Evolutionary conservation across 2,888 invertebrate species (phyloP).

Genomic region (Cabera pusaria): DNA sequence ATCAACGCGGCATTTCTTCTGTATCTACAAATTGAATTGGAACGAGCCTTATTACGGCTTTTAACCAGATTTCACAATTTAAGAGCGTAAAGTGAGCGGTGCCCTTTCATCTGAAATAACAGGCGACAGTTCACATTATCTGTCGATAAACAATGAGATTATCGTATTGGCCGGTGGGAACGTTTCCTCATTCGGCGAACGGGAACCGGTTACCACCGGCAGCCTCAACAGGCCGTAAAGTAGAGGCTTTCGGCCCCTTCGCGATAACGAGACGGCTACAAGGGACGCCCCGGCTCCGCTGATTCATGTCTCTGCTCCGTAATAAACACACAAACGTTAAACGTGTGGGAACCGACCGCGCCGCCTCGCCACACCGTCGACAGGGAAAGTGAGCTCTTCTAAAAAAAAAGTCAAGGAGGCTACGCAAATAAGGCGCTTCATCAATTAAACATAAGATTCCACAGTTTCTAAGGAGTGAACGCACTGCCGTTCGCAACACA

Average conservation of each 20-base stretch:
- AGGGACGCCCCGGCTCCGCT: slow-evolving; percentile 42
- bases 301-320: slow-evolving; percentile 43
- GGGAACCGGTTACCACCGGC: slow-evolving; percentile 37
- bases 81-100: slow-evolving; percentile 15
- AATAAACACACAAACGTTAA: slow-evolving; percentile 10
- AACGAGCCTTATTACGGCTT: background rate
- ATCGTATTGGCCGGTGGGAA: slow-evolving; percentile 25
- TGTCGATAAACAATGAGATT: slow-evolving; percentile 29
- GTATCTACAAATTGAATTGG: background rate
- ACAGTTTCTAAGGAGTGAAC: slow-evolving; percentile 35
- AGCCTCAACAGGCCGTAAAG: slow-evolving; percentile 19
- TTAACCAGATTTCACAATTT: slow-evolving; percentile 14
- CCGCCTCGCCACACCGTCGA: background rate
- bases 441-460: slow-evolving; percentile 33
- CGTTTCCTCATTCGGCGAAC: slow-evolving; percentile 43
- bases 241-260: slow-evolving; percentile 22
- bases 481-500: slow-evolving; percentile 27
- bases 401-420: slow-evolving; percentile 23
- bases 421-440: slow-evolving; percentile 20
- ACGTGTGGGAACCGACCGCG: slow-evolving; percentile 13
- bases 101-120: slow-evolving; percentile 24
- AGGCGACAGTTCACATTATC: slow-evolving; percentile 16
- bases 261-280: slow-evolving; percentile 43
- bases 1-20: background rate
- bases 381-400: slow-evolving; percentile 20